Evolutionary conservation across 2,888 invertebrate genomes (phyloP).

Genomic region (Zelleria hepariella): DNA sequence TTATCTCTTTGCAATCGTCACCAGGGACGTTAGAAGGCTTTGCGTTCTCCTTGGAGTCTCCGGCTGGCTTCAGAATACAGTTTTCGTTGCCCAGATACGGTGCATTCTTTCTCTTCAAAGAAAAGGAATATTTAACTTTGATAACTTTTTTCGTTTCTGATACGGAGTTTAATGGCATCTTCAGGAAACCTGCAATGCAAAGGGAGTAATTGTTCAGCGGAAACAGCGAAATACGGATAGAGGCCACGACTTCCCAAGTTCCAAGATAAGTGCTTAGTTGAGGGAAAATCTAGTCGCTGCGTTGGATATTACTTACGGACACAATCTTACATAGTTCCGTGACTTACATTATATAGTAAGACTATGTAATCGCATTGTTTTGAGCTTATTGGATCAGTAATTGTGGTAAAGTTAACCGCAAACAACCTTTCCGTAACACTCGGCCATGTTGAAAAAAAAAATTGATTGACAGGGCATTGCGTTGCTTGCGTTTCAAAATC

Average conservation of each 20-base stretch:
- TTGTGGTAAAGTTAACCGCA: slow-evolving; percentile 38
- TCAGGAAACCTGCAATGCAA: slow-evolving; percentile 60
- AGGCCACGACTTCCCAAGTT: slow-evolving; percentile 28
- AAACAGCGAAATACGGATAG: slow-evolving; percentile 20
- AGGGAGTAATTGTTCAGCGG: slow-evolving; percentile 5
- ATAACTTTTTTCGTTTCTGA: slow-evolving; percentile 56
- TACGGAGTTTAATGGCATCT: slow-evolving; percentile 68
- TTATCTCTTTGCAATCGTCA: slow-evolving; percentile 52
- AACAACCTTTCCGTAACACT: slow-evolving; percentile 45
- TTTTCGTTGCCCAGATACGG: slow-evolving; percentile 46
- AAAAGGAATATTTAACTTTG: slow-evolving; percentile 55
- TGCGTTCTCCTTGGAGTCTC: slow-evolving; percentile 31
- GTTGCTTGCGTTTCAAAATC: not conserved
- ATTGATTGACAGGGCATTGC: not conserved
- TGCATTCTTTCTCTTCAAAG: slow-evolving; percentile 60
- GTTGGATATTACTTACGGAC: slow-evolving; percentile 42
- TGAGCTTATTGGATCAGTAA: slow-evolving; percentile 35
- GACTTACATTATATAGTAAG: slow-evolving; percentile 65
- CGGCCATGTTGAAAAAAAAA: slow-evolving; percentile 47
- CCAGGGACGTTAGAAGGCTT: slow-evolving; percentile 25
- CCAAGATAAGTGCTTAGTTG: slow-evolving; percentile 18
- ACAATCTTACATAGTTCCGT: slow-evolving; percentile 44
- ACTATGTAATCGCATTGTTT: slow-evolving; percentile 29
- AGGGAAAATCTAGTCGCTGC: slow-evolving; percentile 19
- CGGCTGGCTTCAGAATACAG: slow-evolving; percentile 23